Evolutionary conservation across 2,888 invertebrate species (phyloP).

Genomic region (Mantis religiosa): DNA sequence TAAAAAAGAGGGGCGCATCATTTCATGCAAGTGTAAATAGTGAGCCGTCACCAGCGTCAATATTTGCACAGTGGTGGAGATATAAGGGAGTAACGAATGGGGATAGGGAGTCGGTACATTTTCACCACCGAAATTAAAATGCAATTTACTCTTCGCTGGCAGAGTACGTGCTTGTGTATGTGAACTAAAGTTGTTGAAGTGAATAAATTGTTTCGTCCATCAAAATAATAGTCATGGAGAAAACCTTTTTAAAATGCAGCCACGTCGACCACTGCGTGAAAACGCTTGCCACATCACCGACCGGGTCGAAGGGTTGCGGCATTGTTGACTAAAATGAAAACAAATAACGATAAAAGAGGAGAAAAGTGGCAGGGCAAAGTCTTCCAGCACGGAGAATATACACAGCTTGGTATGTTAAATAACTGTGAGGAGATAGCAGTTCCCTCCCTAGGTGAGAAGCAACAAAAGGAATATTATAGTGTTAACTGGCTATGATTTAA

Average conservation of each 20-base stretch:
- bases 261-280: background rate
- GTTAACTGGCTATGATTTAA: too few species aligned
- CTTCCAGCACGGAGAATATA: background rate
- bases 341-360: background rate
- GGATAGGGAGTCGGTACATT: background rate
- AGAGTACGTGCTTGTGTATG: background rate
- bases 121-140: constrained; percentile 1
- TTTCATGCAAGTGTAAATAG: background rate
- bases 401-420: background rate
- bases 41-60: background rate
- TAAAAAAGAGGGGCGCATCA: background rate
- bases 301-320: background rate
- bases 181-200: background rate
- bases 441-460: background rate
- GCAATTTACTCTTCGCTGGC: background rate
- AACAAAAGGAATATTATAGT: too few species aligned
- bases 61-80: background rate
- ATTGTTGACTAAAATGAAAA: background rate
- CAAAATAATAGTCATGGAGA: background rate
- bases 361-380: constrained; percentile 1
- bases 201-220: background rate
- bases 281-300: background rate
- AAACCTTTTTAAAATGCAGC: background rate
- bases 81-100: background rate
- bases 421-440: background rate